These are phyloP conservation scores for Brachypteracias leptosomus DNA, from an alignment of 2,113 vertebrate species.

Conservation along the genomic window DNA sequence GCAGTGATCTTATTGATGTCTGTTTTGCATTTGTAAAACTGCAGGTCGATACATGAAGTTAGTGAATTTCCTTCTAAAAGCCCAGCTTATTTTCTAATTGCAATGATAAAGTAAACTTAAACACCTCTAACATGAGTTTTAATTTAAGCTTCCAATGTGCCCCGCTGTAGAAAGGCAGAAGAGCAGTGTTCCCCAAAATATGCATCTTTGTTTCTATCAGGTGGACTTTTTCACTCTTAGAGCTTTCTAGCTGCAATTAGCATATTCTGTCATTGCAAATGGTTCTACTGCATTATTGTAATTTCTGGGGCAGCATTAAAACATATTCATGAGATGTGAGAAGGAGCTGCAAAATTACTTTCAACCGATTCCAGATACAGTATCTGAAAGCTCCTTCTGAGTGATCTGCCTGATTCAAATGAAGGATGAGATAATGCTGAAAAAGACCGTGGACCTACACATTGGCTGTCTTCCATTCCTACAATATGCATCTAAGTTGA, in stretches of 20 bases:
- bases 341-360: neutral
- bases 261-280: neutral
- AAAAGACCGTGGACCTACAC: slow-evolving; percentile 3
- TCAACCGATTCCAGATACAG: neutral
- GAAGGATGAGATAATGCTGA: slow-evolving; percentile 17
- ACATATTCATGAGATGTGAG: neutral
- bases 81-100: neutral
- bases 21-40: neutral
- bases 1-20: neutral
- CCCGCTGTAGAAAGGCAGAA: neutral
- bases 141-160: neutral
- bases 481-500: neutral
- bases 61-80: neutral
- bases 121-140: neutral
- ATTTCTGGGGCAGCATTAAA: neutral
- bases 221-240: neutral
- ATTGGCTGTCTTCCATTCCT: slow-evolving; percentile 1
- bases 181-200: neutral
- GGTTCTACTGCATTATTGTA: neutral
- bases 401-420: neutral
- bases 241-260: neutral
- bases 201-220: neutral
- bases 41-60: neutral
- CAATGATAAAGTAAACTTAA: neutral
- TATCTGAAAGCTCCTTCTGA: neutral